These are phyloP conservation scores for Chamaea fasciata DNA, from an alignment of 2,113 vertebrate species.

Conservation along the genomic window DNA sequence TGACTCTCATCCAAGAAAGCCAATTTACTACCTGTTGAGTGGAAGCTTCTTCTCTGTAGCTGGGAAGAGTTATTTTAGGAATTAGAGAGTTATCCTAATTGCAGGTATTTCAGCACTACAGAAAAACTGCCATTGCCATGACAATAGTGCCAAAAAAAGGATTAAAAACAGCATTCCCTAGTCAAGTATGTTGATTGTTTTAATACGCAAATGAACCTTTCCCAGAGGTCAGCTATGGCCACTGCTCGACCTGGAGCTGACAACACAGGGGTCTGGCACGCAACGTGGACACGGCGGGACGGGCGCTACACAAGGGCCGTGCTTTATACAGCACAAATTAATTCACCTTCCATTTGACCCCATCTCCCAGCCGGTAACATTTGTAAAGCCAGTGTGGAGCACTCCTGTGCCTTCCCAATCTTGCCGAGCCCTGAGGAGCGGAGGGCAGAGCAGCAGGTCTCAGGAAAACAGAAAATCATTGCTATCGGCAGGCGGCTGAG, in stretches of 20 bases:
- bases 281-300: fast-evolving
- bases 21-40: neutral
- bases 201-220: neutral
- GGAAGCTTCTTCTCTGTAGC: neutral
- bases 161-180: neutral
- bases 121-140: neutral
- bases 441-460: neutral
- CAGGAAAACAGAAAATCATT: neutral
- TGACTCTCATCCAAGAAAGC: neutral
- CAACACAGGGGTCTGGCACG: neutral
- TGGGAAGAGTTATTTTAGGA: neutral
- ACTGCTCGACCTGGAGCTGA: neutral
- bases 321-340: neutral
- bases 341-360: neutral
- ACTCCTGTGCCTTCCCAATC: neutral
- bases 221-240: neutral
- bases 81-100: neutral
- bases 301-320: fast-evolving
- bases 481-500: slow-evolving; percentile 40
- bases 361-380: neutral
- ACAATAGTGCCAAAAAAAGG: neutral
- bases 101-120: neutral
- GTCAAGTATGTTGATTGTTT: neutral
- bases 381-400: neutral
- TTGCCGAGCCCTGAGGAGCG: neutral